phyloP scores from a whole-genome alignment of 1,140 invertebrate species.

The Aphelenchoides fujianensis region DNA sequence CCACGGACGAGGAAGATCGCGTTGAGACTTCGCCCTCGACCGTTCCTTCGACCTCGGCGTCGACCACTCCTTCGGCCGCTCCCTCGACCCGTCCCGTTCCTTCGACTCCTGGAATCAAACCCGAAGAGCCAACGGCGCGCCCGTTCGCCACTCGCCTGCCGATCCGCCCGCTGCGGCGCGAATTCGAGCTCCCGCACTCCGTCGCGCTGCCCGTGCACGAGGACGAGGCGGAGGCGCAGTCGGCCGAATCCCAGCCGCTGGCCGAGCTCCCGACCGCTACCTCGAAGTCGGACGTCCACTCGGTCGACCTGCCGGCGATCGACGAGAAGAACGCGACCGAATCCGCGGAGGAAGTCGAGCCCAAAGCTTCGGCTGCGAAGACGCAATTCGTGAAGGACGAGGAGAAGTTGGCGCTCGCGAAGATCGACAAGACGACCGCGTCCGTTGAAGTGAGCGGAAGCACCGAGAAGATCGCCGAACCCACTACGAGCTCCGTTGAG shows the following conservation, averaged over 20 bases:
- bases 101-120: too few relatives aligned
- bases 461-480: background rate
- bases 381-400: conserved; percentile 21
- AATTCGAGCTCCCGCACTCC: background rate
- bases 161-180: background rate
- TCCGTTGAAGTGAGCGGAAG: conserved; percentile 1
- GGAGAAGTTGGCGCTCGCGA: conserved; percentile 2
- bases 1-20: background rate
- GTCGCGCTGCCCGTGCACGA: background rate
- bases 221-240: background rate
- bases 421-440: conserved; percentile 22
- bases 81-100: too few relatives aligned
- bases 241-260: background rate
- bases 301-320: background rate
- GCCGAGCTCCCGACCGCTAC: background rate
- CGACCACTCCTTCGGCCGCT: too few relatives aligned
- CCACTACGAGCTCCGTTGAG: background rate
- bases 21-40: conserved; percentile 10
- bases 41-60: too few relatives aligned
- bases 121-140: background rate
- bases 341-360: background rate
- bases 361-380: conserved; percentile 19
- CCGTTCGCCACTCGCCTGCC: background rate
- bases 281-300: too few relatives aligned
- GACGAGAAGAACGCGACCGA: background rate